Evolutionary conservation across 1,140 invertebrate genomes (phyloP).

Genomic region (Drosophila micromelanica): DNA sequence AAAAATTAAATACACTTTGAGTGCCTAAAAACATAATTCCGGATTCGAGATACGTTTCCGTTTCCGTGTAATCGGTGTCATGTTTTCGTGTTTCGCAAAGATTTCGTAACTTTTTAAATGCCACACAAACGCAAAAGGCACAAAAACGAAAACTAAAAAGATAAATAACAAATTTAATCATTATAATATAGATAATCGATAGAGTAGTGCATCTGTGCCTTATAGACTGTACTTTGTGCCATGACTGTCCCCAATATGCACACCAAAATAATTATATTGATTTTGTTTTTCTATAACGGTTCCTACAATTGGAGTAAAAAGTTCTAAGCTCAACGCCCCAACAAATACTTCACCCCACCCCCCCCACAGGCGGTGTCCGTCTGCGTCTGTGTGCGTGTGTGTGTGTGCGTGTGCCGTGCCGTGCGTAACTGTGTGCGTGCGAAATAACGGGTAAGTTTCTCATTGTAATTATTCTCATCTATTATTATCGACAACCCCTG

Average conservation of each 20-base stretch:
- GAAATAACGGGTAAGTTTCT: constrained; percentile 49
- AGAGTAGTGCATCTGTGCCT: constrained; percentile 38
- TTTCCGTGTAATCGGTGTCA: constrained; percentile 15
- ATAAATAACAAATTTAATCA: neutral
- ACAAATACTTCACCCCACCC: constrained; percentile 2
- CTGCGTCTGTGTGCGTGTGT: constrained; percentile 8
- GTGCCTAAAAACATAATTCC: neutral
- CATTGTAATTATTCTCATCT: neutral
- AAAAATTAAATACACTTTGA: neutral
- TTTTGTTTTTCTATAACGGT: constrained; percentile 84
- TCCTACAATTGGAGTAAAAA: constrained; percentile 84
- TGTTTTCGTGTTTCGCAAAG: neutral
- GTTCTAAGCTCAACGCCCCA: constrained; percentile 51
- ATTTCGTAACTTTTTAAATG: constrained; percentile 60
- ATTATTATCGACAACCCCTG: neutral
- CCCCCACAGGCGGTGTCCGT: constrained; percentile 45
- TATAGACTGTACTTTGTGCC: constrained; percentile 44
- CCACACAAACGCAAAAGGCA: constrained; percentile 73
- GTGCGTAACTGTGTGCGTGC: constrained; percentile 1
- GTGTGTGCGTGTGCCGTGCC: neutral
- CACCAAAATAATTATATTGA: constrained; percentile 82
- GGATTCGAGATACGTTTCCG: neutral
- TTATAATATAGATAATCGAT: constrained; percentile 13
- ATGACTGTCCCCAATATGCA: constrained; percentile 83
- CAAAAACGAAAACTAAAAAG: constrained; percentile 58